These are phyloP conservation scores for Ancistrus triradiatus DNA, from an alignment of 2,113 vertebrate species.

Conservation along the genomic window DNA sequence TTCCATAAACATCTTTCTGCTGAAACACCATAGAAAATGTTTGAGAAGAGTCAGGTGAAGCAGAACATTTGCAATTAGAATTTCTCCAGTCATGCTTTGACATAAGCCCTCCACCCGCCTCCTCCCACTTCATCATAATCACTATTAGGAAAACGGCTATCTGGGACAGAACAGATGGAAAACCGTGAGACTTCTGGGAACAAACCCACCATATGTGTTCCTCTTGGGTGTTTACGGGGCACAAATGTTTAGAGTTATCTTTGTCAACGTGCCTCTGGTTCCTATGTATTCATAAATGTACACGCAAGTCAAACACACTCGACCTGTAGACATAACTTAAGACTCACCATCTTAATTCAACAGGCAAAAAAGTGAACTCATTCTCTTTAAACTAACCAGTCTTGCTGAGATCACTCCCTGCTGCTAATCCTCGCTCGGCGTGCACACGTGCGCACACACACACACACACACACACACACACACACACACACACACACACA, in stretches of 20 bases:
- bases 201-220: conserved; percentile 1
- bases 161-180: conserved; percentile 7
- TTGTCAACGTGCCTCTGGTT: background rate
- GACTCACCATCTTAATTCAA: conserved; percentile 11
- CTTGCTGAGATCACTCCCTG: conserved; percentile 22
- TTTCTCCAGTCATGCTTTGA: conserved; percentile 2
- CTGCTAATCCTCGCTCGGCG: too few relatives aligned
- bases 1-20: too few relatives aligned
- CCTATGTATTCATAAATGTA: background rate
- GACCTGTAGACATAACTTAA: conserved; percentile 24
- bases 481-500: too few relatives aligned
- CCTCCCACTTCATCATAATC: conserved; percentile 10
- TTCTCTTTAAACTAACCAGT: conserved; percentile 5
- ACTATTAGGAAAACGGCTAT: conserved; percentile 2
- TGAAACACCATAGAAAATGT: background rate
- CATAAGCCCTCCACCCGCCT: conserved; percentile 12
- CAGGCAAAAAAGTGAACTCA: conserved; percentile 19
- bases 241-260: conserved; percentile 11
- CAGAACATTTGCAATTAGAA: background rate
- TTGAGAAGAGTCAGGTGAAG: background rate
- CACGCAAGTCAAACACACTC: background rate
- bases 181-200: background rate
- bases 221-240: conserved; percentile 12
- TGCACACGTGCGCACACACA: too few relatives aligned
- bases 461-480: too few relatives aligned